Percentiles rank a stretch among this genome's conserved stretches.
Evolutionary conservation across 1,140 invertebrate genomes (phyloP).

Genomic region (Drosophila teissieri): DNA sequence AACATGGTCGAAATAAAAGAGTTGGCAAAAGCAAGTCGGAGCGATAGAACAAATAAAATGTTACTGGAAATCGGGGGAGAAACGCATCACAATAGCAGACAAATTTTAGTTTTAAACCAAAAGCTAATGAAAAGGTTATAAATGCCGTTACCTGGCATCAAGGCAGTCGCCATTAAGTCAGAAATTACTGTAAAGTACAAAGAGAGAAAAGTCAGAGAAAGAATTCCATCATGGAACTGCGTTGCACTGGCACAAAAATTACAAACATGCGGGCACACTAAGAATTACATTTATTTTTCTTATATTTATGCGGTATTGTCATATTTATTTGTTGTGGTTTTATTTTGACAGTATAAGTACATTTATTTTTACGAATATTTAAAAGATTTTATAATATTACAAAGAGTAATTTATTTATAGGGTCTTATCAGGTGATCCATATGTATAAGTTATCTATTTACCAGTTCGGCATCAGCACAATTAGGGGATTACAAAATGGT

Average conservation of each 20-base stretch:
- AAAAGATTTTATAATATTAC: too few relatives aligned
- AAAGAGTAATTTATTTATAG: too few relatives aligned
- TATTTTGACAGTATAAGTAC: background rate
- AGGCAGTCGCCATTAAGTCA: conserved; percentile 31
- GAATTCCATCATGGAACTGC: conserved; percentile 9
- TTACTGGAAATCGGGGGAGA: conserved; percentile 28
- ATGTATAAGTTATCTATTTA: too few relatives aligned
- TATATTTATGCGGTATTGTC: background rate
- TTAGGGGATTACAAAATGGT: background rate
- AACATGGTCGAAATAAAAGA: conserved; percentile 48
- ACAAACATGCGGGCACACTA: conserved; percentile 54
- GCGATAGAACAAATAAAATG: conserved; percentile 11
- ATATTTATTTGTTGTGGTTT: background rate
- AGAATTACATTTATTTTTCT: background rate
- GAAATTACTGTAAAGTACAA: conserved; percentile 68
- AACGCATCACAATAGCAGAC: conserved; percentile 45
- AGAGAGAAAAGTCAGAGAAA: background rate
- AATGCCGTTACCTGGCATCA: conserved; percentile 66
- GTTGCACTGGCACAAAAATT: conserved; percentile 46
- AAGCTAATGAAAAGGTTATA: conserved; percentile 80
- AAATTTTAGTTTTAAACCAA: conserved; percentile 77
- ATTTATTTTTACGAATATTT: too few relatives aligned
- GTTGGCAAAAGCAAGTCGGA: conserved; percentile 4
- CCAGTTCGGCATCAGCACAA: too few relatives aligned
- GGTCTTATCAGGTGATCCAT: too few relatives aligned